Evolutionary conservation across 1,140 invertebrate species (phyloP).

Genomic region (Lucilia cuprina): DNA sequence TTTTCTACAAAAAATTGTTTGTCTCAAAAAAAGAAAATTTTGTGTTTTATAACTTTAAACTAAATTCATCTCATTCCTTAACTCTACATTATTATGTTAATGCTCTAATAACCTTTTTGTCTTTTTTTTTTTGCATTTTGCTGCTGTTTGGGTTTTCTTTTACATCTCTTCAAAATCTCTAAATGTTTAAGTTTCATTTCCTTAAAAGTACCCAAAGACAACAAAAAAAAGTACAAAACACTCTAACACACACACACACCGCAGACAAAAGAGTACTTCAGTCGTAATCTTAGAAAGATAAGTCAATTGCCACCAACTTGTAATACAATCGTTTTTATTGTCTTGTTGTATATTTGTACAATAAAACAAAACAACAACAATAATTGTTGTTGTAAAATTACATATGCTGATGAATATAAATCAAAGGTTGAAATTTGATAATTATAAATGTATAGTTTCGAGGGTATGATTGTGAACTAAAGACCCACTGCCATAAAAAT

Average conservation of each 20-base stretch:
- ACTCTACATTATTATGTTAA: slow-evolving; percentile 13
- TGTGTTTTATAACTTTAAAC: too few species aligned
- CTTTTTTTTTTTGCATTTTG: background rate
- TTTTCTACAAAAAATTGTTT: too few species aligned
- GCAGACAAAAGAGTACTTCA: background rate
- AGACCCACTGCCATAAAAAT: background rate
- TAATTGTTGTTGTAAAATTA: background rate
- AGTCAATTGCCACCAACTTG: slow-evolving; percentile 1
- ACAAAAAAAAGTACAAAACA: background rate
- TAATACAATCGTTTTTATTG: slow-evolving; percentile 8
- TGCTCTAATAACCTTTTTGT: slow-evolving; percentile 33
- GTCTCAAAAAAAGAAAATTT: too few species aligned
- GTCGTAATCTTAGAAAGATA: background rate
- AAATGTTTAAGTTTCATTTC: background rate
- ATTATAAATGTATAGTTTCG: background rate
- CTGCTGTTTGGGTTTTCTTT: background rate
- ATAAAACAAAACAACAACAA: too few species aligned
- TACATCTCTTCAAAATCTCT: background rate
- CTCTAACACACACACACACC: background rate
- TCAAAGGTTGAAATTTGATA: slow-evolving; percentile 15
- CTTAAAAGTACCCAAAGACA: background rate
- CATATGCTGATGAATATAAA: background rate
- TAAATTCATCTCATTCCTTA: background rate
- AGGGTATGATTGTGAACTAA: background rate
- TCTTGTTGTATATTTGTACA: background rate